Base-by-base conservation (phyloP, 1,140 invertebrate genomes). In the Drosophila guanche region DNA sequence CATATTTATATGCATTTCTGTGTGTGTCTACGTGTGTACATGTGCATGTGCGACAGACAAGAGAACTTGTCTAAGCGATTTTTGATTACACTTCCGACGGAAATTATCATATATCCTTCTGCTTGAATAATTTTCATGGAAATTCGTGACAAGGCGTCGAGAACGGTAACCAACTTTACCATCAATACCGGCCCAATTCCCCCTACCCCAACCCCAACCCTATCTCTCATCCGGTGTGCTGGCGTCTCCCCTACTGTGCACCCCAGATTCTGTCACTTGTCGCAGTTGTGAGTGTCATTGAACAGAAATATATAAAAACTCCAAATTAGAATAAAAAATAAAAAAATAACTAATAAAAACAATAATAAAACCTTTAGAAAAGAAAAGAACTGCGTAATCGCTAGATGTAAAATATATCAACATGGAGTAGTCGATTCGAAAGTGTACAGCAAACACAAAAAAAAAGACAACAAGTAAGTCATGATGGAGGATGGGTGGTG, bases 71-170 rank as follows among this genome's bases (percentile, higher is more conserved):
- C 90, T 91, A 91, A 91, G 90, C 90, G 90, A 91, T 91, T 91
- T 91, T 91, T 91, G 90, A 91, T 91, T 91, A 91, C 90, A 90
- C 85, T 91, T 91, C 90, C 90, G 90, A 60, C 90, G 90, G 90
- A 91, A 91, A 91, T 91, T 91, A 91, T 91, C 90, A 91, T 91
- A 91, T 89, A 91, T 90, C 88, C 90, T 91, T 91, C 88, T 90
- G 79, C 89, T 85, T 89, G 90, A 91, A 90, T 91, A 90, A 90
- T 88, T 91, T 91, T 80, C 67, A 86, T 89, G 63, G 66, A 83
- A 67, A 88, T 72, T 75, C 75, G 79, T 67, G 84, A 76, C 69
- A 58, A 46, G 23, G 46, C 46, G 29, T 42, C 27, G 29, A 10
- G 52, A 16, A 57, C 10, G 52, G 29, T 16, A 8, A 8, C 22